Percentiles rank a stretch among this genome's conserved stretches.
phyloP scores from a whole-genome alignment of 1,140 invertebrate genomes.

The Tribolium madens region DNA sequence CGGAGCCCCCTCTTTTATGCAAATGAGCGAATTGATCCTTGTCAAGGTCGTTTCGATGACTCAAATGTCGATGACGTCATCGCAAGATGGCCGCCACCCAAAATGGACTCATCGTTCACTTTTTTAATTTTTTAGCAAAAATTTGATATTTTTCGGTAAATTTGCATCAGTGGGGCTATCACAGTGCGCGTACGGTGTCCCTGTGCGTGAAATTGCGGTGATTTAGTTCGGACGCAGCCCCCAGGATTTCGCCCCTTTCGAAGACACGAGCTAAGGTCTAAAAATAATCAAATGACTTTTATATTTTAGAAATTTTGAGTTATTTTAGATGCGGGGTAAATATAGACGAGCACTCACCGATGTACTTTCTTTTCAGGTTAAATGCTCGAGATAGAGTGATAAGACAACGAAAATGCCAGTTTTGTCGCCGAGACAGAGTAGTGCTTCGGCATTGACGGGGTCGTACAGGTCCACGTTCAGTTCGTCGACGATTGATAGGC shows the following conservation, averaged over 20 bases:
- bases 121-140: constrained; percentile 20
- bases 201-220: not conserved
- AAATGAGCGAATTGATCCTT: too few relatives aligned
- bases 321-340: constrained; percentile 15
- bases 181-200: not conserved
- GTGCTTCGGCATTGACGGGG: constrained; percentile 63
- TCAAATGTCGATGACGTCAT: constrained; percentile 20
- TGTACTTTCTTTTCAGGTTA: not conserved
- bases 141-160: constrained; percentile 5
- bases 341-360: constrained; percentile 20
- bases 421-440: constrained; percentile 68
- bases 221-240: not conserved
- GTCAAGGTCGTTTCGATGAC: not conserved
- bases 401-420: constrained; percentile 68
- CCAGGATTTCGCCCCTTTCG: constrained; percentile 19
- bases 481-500: constrained; percentile 68
- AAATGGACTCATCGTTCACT: constrained; percentile 14
- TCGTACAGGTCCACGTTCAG: constrained; percentile 68
- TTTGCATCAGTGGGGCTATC: not conserved
- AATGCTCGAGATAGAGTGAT: constrained; percentile 13
- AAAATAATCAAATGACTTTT: constrained; percentile 40
- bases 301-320: constrained; percentile 40
- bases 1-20: too few relatives aligned
- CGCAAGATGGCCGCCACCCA: constrained; percentile 34
- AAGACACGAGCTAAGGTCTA: constrained; percentile 20